These are phyloP conservation scores for Drosophila sproati DNA, from an alignment of 1,140 invertebrate genomes.

Conservation along the genomic window DNA sequence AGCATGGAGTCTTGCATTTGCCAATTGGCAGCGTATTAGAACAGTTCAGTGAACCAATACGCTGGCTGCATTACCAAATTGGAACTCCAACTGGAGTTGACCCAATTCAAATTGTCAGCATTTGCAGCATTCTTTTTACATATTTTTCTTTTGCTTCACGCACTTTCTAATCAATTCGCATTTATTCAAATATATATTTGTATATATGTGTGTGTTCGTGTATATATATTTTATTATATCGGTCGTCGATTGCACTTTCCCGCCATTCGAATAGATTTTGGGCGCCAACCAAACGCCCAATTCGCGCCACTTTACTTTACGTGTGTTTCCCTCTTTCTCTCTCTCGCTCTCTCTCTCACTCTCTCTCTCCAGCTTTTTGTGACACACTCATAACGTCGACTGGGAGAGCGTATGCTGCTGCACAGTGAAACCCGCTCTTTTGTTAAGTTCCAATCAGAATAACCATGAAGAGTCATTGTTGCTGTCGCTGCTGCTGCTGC, in stretches of 20 bases:
- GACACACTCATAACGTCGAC: constrained; percentile 45
- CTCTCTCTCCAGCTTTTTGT: constrained; percentile 47
- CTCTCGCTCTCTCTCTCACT: constrained; percentile 24
- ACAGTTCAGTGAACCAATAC: too few relatives aligned
- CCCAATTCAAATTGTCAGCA: constrained; percentile 5
- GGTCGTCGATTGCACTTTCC: constrained; percentile 73
- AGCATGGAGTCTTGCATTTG: too few relatives aligned
- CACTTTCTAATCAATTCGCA: constrained; percentile 64
- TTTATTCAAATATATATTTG: background rate
- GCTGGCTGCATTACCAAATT: background rate
- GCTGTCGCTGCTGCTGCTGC: constrained; percentile 8
- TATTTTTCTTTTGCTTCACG: too few relatives aligned
- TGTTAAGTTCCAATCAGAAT: constrained; percentile 74
- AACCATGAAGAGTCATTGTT: constrained; percentile 45
- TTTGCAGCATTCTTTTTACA: background rate
- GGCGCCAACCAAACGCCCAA: constrained; percentile 78
- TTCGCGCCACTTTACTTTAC: constrained; percentile 73
- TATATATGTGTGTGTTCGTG: too few relatives aligned
- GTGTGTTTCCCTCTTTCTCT: constrained; percentile 1
- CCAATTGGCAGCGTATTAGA: too few relatives aligned
- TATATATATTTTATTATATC: constrained; percentile 28
- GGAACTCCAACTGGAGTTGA: background rate
- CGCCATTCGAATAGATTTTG: constrained; percentile 77
- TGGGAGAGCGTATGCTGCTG: constrained; percentile 1
- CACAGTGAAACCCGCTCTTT: constrained; percentile 56